These are phyloP conservation scores for Eueremaeus valkanovi DNA, from an alignment of 2,888 invertebrate species.

Conservation along the genomic window DNA sequence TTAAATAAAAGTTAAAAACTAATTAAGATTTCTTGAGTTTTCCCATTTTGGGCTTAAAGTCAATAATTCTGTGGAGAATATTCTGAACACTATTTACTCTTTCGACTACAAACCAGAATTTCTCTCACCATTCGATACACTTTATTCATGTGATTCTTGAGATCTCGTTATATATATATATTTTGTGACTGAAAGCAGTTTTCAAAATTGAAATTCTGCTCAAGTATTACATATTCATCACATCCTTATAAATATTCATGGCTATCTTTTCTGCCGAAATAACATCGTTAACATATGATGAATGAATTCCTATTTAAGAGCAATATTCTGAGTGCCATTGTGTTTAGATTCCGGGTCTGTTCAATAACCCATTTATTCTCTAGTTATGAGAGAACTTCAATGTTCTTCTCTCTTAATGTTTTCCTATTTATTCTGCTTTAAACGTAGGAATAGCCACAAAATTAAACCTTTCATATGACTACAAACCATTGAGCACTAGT, in stretches of 20 bases:
- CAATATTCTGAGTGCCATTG: neutral
- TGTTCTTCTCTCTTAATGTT: neutral
- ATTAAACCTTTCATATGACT: neutral
- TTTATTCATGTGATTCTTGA: neutral
- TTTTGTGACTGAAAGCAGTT: neutral
- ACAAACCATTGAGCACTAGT: no score
- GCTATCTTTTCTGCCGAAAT: neutral
- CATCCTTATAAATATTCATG: slow-evolving; percentile 17
- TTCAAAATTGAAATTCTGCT: neutral
- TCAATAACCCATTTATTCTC: neutral
- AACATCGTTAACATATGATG: neutral
- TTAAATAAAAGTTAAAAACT: slow-evolving; percentile 16
- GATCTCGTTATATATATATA: neutral
- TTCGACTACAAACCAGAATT: neutral
- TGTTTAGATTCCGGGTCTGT: neutral
- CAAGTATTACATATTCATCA: slow-evolving; percentile 1
- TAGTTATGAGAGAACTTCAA: neutral
- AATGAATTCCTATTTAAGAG: no score
- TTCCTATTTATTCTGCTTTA: neutral
- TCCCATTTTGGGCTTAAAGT: neutral
- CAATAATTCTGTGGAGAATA: no score
- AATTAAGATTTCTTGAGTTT: neutral
- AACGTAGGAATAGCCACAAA: neutral
- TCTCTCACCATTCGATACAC: neutral
- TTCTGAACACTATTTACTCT: no score